Evolutionary conservation across 2,797 vertebrate species (phyloP).

Genomic region (Aplochiton taeniatus): DNA sequence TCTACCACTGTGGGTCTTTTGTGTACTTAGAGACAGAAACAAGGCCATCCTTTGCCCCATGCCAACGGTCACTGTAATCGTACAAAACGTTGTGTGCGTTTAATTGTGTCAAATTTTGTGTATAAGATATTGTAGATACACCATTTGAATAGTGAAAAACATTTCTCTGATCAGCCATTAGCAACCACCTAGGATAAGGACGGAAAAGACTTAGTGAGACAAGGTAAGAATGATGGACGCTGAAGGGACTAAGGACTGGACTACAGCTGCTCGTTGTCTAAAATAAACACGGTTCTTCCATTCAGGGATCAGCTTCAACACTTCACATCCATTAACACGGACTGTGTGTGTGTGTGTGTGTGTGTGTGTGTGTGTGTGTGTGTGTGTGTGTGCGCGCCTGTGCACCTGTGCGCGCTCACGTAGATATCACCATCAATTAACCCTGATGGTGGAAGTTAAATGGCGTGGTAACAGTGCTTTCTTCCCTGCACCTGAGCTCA

Average conservation of each 20-base stretch:
- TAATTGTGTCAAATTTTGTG: too few species aligned
- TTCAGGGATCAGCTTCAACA: conserved; percentile 29
- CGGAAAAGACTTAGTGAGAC: background rate
- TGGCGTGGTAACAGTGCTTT: conserved; percentile 7
- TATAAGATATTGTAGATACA: too few species aligned
- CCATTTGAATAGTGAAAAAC: too few species aligned
- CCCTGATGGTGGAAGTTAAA: conserved; percentile 43
- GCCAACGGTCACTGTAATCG: too few species aligned
- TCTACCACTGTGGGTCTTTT: too few species aligned
- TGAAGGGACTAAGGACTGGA: conserved; percentile 29
- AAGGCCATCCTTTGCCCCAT: too few species aligned
- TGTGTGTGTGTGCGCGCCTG: too few species aligned
- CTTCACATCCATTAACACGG: conserved; percentile 16
- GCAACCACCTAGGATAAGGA: background rate
- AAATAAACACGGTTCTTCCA: conserved; percentile 27
- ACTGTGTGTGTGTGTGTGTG: conserved; percentile 22
- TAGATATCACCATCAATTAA: too few species aligned
- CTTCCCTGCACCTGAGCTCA: background rate
- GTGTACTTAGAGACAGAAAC: too few species aligned
- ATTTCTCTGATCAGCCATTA: too few species aligned
- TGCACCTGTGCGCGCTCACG: too few species aligned
- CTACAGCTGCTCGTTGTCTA: conserved; percentile 51
- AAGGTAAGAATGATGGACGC: conserved; percentile 31
- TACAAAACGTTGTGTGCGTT: too few species aligned
- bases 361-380: conserved; percentile 14